These are phyloP conservation scores for Salvelinus fontinalis DNA, from an alignment of 2,113 vertebrate genomes.

Conservation along the genomic window DNA sequence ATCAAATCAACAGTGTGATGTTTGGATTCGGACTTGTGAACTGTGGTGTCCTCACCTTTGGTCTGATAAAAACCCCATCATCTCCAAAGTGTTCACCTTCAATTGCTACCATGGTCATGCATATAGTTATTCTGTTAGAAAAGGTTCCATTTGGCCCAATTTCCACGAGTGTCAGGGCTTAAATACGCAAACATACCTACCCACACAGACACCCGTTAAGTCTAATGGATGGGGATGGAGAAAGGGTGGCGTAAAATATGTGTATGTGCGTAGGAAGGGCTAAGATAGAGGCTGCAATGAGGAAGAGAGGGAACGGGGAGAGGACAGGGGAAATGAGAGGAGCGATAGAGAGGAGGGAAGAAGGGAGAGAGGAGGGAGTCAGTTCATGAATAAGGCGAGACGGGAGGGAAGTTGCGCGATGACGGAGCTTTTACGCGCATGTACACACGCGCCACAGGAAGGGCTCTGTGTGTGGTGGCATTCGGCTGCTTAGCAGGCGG, in stretches of 20 bases:
- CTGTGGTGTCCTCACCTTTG: too few species aligned
- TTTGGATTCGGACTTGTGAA: too few species aligned
- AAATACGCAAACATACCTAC: slow-evolving; percentile 4
- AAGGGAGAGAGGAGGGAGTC: neutral
- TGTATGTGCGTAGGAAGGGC: neutral
- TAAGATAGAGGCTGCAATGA: neutral
- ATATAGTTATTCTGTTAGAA: too few species aligned
- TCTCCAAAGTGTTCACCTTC: too few species aligned
- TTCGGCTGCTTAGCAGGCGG: slow-evolving; percentile 60
- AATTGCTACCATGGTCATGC: too few species aligned
- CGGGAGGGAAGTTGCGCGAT: neutral
- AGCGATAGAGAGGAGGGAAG: neutral
- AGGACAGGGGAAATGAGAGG: neutral
- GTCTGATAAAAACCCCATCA: too few species aligned
- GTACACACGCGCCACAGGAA: slow-evolving; percentile 11
- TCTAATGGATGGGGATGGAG: slow-evolving; percentile 46
- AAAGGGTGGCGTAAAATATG: slow-evolving; percentile 39
- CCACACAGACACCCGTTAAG: slow-evolving; percentile 37
- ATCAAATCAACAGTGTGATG: too few species aligned
- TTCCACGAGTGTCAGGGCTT: too few species aligned
- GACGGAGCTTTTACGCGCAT: neutral
- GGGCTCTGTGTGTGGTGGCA: slow-evolving; percentile 23
- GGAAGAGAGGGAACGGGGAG: neutral
- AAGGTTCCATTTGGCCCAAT: too few species aligned
- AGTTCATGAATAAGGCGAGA: neutral